Evolutionary conservation across 2,888 invertebrate genomes (phyloP).

Genomic region (Seladonia tumulorum): DNA sequence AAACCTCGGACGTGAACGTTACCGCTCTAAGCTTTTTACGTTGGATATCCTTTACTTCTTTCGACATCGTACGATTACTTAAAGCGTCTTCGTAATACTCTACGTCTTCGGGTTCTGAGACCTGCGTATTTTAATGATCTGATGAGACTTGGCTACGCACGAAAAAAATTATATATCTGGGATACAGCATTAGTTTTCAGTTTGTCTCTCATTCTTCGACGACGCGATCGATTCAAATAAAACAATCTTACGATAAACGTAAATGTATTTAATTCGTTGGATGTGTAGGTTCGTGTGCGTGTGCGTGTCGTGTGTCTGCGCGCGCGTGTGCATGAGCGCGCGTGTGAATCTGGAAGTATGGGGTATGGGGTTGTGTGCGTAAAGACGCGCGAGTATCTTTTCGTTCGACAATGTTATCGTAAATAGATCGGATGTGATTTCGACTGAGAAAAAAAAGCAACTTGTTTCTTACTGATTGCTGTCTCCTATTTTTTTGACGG

Average conservation of each 20-base stretch:
- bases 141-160: conserved; percentile 44
- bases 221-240: conserved; percentile 22
- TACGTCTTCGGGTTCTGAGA: conserved; percentile 65
- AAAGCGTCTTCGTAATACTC: conserved; percentile 69
- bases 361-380: background rate
- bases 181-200: conserved; percentile 34
- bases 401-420: conserved; percentile 14
- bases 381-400: background rate
- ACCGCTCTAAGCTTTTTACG: conserved; percentile 78
- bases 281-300: background rate
- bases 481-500: conserved; percentile 89
- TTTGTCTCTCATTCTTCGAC: conserved; percentile 62
- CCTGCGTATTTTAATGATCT: conserved; percentile 61
- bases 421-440: conserved; percentile 27
- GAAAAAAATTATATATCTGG: conserved; percentile 24
- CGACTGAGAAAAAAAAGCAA: conserved; percentile 8
- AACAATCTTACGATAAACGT: background rate
- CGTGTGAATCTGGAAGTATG: background rate
- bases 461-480: conserved; percentile 87
- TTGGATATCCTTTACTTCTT: conserved; percentile 71
- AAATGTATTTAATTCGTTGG: conserved; percentile 2
- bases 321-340: background rate
- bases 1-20: conserved; percentile 79
- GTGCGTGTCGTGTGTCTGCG: background rate
- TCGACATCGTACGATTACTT: conserved; percentile 53